These are phyloP conservation scores for Chionis minor DNA, from an alignment of 2,113 vertebrate species.

Conservation along the genomic window DNA sequence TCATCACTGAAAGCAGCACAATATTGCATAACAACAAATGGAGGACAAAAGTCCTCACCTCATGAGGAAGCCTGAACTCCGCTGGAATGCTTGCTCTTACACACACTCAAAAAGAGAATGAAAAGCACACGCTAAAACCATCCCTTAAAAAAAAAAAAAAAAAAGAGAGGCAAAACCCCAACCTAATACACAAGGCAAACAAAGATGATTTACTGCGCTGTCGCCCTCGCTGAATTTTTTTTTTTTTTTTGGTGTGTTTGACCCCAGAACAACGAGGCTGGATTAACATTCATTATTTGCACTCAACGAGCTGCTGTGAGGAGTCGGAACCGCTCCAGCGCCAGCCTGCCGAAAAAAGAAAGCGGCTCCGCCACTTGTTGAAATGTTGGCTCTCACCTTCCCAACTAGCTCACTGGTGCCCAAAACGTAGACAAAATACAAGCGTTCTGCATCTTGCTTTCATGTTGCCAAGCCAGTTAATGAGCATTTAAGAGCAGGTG, in stretches of 20 bases:
- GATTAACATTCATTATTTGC: constrained; percentile 11
- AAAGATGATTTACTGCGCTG: neutral
- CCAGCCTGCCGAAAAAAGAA: neutral
- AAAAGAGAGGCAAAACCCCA: neutral
- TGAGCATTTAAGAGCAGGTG: neutral
- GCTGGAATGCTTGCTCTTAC: neutral
- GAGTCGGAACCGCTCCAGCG: neutral
- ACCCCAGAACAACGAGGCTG: neutral
- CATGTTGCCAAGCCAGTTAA: neutral
- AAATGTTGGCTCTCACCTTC: neutral
- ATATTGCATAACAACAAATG: constrained; percentile 32
- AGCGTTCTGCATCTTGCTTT: neutral
- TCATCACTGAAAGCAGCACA: neutral
- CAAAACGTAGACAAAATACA: neutral
- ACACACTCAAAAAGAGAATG: neutral
- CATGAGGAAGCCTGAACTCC: neutral
- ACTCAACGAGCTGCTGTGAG: neutral
- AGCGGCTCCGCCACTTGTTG: neutral
- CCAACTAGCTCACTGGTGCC: neutral
- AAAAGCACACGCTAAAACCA: neutral
- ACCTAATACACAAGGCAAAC: neutral
- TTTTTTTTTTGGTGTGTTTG: neutral
- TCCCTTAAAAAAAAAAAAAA: neutral
- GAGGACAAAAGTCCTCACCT: constrained; percentile 50
- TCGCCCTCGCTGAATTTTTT: neutral